Percentiles rank a stretch among this genome's conserved stretches.
phyloP scores from a whole-genome alignment of 2,888 invertebrate genomes.

The Drosophila meridionalis region DNA sequence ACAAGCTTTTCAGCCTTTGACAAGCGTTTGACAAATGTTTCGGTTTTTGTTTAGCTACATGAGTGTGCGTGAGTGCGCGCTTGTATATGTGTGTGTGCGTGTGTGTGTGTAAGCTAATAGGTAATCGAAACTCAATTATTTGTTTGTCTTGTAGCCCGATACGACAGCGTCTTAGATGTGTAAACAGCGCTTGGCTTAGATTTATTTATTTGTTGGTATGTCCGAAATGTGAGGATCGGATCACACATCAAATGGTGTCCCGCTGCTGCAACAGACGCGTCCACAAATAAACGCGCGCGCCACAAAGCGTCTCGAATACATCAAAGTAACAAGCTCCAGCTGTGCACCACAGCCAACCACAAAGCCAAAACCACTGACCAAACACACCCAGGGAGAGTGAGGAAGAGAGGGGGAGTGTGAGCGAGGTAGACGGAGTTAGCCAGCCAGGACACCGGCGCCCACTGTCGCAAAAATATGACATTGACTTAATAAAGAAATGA shows the following conservation, averaged over 20 bases:
- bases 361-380: constrained; percentile 30
- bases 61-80: not conserved
- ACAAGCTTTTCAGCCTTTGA: constrained; percentile 72
- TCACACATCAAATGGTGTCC: constrained; percentile 62
- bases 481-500: constrained; percentile 84
- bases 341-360: constrained; percentile 67
- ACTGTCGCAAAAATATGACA: constrained; percentile 72
- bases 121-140: constrained; percentile 54
- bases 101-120: constrained; percentile 19
- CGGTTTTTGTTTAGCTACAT: constrained; percentile 37
- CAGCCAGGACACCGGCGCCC: constrained; percentile 63
- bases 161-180: constrained; percentile 27
- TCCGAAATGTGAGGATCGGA: constrained; percentile 35
- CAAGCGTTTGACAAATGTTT: constrained; percentile 82
- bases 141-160: constrained; percentile 31
- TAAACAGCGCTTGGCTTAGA: constrained; percentile 32
- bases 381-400: constrained; percentile 2
- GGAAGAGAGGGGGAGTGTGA: not conserved
- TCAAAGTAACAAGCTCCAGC: constrained; percentile 83
- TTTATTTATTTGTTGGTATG: constrained; percentile 31
- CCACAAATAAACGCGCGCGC: constrained; percentile 79
- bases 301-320: constrained; percentile 77
- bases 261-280: constrained; percentile 69
- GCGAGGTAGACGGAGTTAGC: not conserved
- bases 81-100: not conserved